Evolutionary conservation across 2,888 invertebrate species (phyloP).

Genomic region (Nysson spinosus): DNA sequence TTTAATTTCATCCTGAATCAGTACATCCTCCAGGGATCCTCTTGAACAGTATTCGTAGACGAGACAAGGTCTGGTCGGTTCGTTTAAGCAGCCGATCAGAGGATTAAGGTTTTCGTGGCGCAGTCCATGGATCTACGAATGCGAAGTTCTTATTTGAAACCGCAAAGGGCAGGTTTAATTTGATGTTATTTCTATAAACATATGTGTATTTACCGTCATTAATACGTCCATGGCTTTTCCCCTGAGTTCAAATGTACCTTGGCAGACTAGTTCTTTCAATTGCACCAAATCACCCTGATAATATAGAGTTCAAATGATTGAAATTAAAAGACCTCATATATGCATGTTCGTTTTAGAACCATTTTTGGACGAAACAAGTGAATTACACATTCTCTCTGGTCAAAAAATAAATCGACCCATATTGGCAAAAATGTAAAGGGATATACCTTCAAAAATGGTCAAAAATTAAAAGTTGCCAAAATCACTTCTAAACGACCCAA

Average conservation of each 20-base stretch:
- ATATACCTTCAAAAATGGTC: too few relatives aligned
- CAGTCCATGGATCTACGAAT: slow-evolving; percentile 85
- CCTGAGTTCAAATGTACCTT: slow-evolving; percentile 85
- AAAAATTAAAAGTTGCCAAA: too few relatives aligned
- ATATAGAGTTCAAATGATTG: slow-evolving; percentile 5
- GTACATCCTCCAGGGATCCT: slow-evolving; percentile 92
- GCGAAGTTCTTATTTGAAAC: neutral
- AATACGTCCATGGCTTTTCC: slow-evolving; percentile 89
- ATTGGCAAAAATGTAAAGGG: too few relatives aligned
- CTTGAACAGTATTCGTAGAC: slow-evolving; percentile 93
- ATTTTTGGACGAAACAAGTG: too few relatives aligned
- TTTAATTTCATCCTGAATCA: slow-evolving; percentile 93
- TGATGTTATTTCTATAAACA: slow-evolving; percentile 1
- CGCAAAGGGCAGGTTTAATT: too few relatives aligned
- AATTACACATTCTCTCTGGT: too few relatives aligned
- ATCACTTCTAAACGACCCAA: too few relatives aligned
- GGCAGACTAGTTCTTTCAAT: slow-evolving; percentile 86
- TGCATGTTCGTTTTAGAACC: too few relatives aligned
- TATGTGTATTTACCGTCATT: slow-evolving; percentile 79
- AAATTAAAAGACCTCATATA: too few relatives aligned
- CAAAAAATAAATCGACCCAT: too few relatives aligned
- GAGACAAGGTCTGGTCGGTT: slow-evolving; percentile 86
- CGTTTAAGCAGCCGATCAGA: slow-evolving; percentile 90
- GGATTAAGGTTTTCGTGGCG: slow-evolving; percentile 95
- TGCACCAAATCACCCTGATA: slow-evolving; percentile 92